Conservation (phyloP, 2,888 invertebrate species). For the Acrobasis suavella region DNA sequence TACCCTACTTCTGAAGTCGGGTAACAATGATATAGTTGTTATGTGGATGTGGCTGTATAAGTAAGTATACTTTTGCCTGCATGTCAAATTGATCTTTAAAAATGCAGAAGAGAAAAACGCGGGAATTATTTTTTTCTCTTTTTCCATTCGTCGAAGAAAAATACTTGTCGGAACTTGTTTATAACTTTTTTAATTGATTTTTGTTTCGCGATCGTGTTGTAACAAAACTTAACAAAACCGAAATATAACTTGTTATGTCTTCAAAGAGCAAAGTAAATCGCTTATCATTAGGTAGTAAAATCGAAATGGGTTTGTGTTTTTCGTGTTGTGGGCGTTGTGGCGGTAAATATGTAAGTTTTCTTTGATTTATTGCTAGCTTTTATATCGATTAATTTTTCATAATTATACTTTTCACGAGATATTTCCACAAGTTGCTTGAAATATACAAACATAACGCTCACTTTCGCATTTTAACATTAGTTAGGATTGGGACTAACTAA, state of each 20-base stretch:
- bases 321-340: slow-evolving; percentile 51
- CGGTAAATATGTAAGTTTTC: slow-evolving; percentile 49
- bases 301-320: slow-evolving; percentile 65
- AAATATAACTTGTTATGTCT: slow-evolving; percentile 15
- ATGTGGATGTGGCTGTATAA: slow-evolving; percentile 36
- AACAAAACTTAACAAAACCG: background rate
- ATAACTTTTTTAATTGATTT: slow-evolving; percentile 8
- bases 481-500: too few species aligned
- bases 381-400: background rate
- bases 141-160: slow-evolving; percentile 18
- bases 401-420: background rate
- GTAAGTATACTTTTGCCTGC: slow-evolving; percentile 9
- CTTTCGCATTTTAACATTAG: too few species aligned
- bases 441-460: too few species aligned
- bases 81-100: slow-evolving; percentile 16
- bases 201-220: background rate
- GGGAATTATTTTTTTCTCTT: slow-evolving; percentile 28
- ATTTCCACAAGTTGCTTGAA: too few species aligned
- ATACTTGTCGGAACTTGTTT: slow-evolving; percentile 52
- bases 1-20: too few species aligned
- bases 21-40: background rate
- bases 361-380: background rate
- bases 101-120: slow-evolving; percentile 30
- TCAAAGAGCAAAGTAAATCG: background rate
- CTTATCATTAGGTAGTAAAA: slow-evolving; percentile 40